Conservation (phyloP, 37 sponge, comb jelly and placozoan species). For the Hexactinellida sp. region DNA sequence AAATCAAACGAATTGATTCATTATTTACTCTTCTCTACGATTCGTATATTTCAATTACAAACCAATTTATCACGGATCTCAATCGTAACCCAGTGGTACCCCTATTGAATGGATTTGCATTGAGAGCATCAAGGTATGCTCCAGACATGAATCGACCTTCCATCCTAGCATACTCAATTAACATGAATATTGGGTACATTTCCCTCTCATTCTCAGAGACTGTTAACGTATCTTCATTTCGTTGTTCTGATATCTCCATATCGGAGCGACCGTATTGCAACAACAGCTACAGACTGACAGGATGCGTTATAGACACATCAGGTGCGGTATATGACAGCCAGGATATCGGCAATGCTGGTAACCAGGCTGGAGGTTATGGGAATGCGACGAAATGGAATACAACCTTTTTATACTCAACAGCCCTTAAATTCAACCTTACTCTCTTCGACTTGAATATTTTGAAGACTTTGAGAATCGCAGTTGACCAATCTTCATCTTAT, state of each 20-base stretch:
- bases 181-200: conserved; percentile 51
- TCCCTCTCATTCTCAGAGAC: conserved; percentile 56
- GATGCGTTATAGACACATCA: conserved; percentile 43
- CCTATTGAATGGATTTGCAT: conserved; percentile 47
- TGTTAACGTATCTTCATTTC: conserved; percentile 55
- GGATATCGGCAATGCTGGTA: conserved; percentile 63
- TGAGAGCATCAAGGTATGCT: conserved; percentile 26
- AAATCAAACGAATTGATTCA: conserved; percentile 62
- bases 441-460: conserved; percentile 57
- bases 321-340: conserved; percentile 37
- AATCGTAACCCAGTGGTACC: conserved; percentile 47
- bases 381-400: conserved; percentile 69
- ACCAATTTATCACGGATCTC: conserved; percentile 46
- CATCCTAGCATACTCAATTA: conserved; percentile 31
- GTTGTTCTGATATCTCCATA: conserved; percentile 48
- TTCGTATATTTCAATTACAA: conserved; percentile 49
- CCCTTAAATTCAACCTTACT: conserved; percentile 32
- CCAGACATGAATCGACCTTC: conserved; percentile 36
- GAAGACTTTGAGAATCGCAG: conserved; percentile 56
- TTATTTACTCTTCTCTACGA: conserved; percentile 31
- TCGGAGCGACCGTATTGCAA: conserved; percentile 31
- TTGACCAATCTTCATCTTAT: conserved; percentile 25
- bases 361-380: conserved; percentile 54
- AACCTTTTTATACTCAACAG: conserved; percentile 38
- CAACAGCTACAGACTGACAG: conserved; percentile 37